These are phyloP conservation scores for Clamator glandarius DNA, from an alignment of 2,797 vertebrate species.

Conservation along the genomic window DNA sequence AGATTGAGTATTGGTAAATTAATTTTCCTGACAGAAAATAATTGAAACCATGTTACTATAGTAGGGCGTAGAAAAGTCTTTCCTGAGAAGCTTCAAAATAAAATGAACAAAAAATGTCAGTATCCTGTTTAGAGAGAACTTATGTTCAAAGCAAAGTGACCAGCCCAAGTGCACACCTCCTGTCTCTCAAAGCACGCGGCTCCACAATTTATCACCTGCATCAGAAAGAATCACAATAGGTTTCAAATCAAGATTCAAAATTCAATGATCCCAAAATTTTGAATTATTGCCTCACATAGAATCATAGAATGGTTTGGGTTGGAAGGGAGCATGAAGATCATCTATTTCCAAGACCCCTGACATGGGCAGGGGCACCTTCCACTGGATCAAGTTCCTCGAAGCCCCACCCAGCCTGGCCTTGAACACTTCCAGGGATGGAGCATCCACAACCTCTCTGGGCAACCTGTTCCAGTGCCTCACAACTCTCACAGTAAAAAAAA, in stretches of 20 bases:
- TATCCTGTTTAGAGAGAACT: accelerated
- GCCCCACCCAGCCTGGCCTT: no score
- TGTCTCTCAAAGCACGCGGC: background rate
- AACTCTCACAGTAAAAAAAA: no score
- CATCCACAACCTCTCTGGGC: no score
- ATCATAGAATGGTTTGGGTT: no score
- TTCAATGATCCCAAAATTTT: background rate
- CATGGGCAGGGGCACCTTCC: no score
- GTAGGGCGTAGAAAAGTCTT: background rate
- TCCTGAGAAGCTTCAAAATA: background rate
- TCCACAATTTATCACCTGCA: background rate
- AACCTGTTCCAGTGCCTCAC: no score
- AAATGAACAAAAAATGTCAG: background rate
- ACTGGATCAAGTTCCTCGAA: no score
- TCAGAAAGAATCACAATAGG: background rate
- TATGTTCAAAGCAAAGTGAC: background rate
- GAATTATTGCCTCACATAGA: background rate
- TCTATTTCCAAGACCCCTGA: no score
- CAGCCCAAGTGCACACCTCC: background rate
- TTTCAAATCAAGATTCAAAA: background rate
- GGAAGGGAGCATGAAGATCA: no score
- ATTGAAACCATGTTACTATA: background rate
- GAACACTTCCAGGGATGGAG: no score
- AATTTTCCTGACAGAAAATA: background rate
- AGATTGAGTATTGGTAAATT: background rate